A percentile compares a stretch with the other conserved stretches of the same genome.
Evolutionary conservation across 2,113 vertebrate species (phyloP).

Genomic region (Corythornis madagascariensis): DNA sequence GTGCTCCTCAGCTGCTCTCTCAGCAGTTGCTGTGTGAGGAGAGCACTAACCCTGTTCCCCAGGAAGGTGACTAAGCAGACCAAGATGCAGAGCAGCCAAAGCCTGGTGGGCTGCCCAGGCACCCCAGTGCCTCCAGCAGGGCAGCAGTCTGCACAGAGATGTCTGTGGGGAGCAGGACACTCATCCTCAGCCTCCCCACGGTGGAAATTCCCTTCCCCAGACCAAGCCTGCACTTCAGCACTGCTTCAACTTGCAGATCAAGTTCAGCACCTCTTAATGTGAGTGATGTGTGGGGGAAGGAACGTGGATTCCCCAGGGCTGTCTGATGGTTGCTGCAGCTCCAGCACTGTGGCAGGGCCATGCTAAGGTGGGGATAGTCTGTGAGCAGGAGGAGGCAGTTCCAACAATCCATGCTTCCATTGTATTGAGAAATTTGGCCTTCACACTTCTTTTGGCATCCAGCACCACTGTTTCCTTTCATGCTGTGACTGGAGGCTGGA

Average conservation of each 20-base stretch:
- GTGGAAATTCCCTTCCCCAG: neutral
- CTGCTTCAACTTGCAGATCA: neutral
- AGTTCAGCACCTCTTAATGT: neutral
- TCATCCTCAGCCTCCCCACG: neutral
- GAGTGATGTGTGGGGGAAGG: neutral
- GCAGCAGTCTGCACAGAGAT: neutral
- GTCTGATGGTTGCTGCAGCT: neutral
- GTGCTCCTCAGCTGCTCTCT: neutral
- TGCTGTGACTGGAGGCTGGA: constrained; percentile 9
- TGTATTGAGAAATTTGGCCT: neutral
- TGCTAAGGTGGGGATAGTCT: neutral
- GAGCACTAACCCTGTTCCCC: neutral
- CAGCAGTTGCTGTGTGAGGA: neutral
- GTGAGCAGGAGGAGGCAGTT: neutral
- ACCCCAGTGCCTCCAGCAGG: neutral
- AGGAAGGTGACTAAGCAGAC: neutral
- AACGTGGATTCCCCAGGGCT: neutral
- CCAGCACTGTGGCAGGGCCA: neutral
- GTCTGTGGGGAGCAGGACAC: neutral
- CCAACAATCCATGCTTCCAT: neutral
- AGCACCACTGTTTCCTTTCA: neutral
- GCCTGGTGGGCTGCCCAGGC: neutral
- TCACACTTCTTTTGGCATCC: neutral
- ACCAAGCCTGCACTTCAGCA: neutral
- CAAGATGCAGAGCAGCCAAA: neutral